Evolutionary conservation across 2,888 invertebrate species (phyloP).

Genomic region (Drosophila diplacantha): DNA sequence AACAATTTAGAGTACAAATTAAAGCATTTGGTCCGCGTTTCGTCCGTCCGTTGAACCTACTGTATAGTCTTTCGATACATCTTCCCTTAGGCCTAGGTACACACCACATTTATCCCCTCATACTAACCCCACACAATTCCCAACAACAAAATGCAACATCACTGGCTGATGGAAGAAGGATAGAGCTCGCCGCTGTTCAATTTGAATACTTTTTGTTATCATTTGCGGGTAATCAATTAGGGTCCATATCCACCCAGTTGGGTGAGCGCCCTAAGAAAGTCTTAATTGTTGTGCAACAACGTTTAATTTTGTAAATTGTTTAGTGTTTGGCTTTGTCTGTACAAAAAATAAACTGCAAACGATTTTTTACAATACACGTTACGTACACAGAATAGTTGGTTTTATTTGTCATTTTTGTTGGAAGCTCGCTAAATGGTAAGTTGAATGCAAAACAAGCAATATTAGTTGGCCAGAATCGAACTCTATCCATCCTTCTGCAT

Average conservation of each 20-base stretch:
- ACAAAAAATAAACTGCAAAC: conserved; percentile 48
- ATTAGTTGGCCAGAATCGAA: conserved; percentile 55
- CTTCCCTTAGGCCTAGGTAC: conserved; percentile 26
- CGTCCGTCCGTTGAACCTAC: conserved; percentile 14
- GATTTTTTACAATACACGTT: conserved; percentile 36
- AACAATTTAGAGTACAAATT: conserved; percentile 65
- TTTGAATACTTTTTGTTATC: conserved; percentile 30
- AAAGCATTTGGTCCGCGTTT: conserved; percentile 52
- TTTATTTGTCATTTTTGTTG: conserved; percentile 68
- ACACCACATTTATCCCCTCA: conserved; percentile 15
- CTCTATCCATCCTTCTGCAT: conserved; percentile 85
- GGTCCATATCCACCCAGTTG: conserved; percentile 10
- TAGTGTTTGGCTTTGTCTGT: conserved; percentile 55
- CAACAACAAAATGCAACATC: conserved; percentile 38
- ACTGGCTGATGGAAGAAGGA: conserved; percentile 72
- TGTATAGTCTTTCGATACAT: conserved; percentile 25
- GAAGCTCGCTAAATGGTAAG: conserved; percentile 61
- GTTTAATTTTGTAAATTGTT: conserved; percentile 42
- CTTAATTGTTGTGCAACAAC: conserved; percentile 63
- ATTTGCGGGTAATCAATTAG: conserved; percentile 12
- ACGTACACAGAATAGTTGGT: conserved; percentile 38
- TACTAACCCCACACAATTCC: conserved; percentile 30
- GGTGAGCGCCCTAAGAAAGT: conserved; percentile 22
- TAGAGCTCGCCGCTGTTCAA: conserved; percentile 70
- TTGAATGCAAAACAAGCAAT: conserved; percentile 45